These are phyloP conservation scores for Cordylochernes scorpioides DNA, from an alignment of 2,888 invertebrate species.

Conservation along the genomic window DNA sequence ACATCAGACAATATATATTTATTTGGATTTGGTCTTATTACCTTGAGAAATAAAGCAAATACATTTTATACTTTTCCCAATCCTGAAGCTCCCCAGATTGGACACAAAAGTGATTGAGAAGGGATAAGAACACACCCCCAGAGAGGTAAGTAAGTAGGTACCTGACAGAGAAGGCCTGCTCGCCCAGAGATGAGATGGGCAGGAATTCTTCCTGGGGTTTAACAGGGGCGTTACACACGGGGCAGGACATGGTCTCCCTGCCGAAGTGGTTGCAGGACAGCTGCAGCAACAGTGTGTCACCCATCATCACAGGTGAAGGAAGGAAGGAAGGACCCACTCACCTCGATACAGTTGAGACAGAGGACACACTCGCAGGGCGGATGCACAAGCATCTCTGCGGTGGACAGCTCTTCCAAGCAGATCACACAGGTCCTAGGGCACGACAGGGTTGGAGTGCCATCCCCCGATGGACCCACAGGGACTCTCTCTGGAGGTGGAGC, in stretches of 20 bases:
- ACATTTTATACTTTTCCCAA: no score
- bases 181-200: not conserved
- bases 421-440: slow-evolving; percentile 26
- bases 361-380: slow-evolving; percentile 30
- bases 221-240: not conserved
- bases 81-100: no score
- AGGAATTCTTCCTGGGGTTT: not conserved
- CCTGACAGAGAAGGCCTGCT: not conserved
- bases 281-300: no score
- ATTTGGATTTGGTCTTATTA: no score
- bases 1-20: no score
- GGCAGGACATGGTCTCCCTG: not conserved
- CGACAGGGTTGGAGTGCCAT: not conserved
- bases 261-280: not conserved
- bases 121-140: not conserved
- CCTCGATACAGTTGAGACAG: slow-evolving; percentile 32
- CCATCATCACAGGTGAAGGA: no score
- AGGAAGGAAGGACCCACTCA: no score
- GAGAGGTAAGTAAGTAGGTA: not conserved
- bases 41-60: no score
- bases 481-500: not conserved
- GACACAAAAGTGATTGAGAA: not conserved
- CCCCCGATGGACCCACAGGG: not conserved
- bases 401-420: slow-evolving; percentile 32
- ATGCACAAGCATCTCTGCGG: slow-evolving; percentile 29